Evolutionary conservation across 2,797 vertebrate genomes (phyloP).

Genomic region (Microtus obscurus): DNA sequence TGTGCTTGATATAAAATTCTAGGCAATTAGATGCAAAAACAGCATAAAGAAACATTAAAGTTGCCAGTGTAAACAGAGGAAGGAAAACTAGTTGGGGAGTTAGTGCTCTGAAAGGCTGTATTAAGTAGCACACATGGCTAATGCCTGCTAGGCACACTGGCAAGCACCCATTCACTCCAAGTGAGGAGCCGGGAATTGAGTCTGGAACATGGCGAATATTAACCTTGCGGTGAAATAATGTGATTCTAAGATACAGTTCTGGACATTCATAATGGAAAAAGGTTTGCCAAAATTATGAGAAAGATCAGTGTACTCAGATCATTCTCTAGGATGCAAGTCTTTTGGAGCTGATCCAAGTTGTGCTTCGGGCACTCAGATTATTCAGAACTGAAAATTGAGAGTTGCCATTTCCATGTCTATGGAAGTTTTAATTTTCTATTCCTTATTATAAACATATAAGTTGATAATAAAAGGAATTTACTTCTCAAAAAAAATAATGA

Average conservation of each 20-base stretch:
- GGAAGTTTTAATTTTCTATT: not conserved
- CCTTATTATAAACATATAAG: not conserved
- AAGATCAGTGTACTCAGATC: not conserved
- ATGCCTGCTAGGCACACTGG: not conserved
- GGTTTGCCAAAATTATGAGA: not conserved
- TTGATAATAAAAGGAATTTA: not conserved
- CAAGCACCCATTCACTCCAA: not conserved
- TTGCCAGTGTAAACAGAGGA: slow-evolving; percentile 80
- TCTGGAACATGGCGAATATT: not conserved
- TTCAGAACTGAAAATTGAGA: not conserved
- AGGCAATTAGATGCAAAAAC: slow-evolving; percentile 81
- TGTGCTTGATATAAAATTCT: slow-evolving; percentile 79
- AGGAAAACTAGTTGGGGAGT: slow-evolving; percentile 54
- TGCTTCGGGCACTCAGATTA: not conserved
- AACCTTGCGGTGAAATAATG: not conserved
- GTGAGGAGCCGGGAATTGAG: not conserved
- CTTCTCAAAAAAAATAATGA: not conserved
- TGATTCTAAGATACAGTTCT: slow-evolving; percentile 3
- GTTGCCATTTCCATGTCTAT: not conserved
- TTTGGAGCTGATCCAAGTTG: not conserved
- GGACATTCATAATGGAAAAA: not conserved
- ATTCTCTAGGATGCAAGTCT: not conserved
- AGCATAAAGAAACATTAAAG: slow-evolving; percentile 69
- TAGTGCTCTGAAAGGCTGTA: slow-evolving; percentile 3
- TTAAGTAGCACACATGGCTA: not conserved